A percentile compares a stretch with the other conserved stretches of the same genome.
These are phyloP conservation scores for Cephus pulcher DNA, from an alignment of 2,888 invertebrate genomes.

Conservation along the genomic window DNA sequence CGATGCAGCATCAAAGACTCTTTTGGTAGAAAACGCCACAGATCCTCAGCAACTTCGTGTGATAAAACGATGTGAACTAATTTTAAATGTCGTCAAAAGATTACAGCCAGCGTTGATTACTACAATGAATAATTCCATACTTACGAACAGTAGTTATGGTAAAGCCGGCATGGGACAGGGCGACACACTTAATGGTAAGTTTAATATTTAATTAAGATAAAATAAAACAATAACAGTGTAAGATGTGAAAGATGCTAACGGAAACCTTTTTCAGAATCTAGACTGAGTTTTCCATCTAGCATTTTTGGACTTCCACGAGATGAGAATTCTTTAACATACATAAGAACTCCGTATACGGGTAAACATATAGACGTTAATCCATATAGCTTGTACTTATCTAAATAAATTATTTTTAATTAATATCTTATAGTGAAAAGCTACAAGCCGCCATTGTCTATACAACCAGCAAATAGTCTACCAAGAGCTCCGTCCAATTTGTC, in stretches of 20 bases:
- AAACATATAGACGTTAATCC: constrained; percentile 5
- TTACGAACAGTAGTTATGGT: constrained; percentile 39
- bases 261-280: constrained; percentile 33
- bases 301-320: constrained; percentile 40
- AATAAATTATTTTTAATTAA: constrained; percentile 7
- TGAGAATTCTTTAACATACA: constrained; percentile 47
- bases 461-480: constrained; percentile 51
- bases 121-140: constrained; percentile 53
- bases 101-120: constrained; percentile 53
- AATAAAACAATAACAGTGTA: not conserved
- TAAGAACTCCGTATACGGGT: constrained; percentile 64
- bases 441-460: constrained; percentile 58
- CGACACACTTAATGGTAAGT: constrained; percentile 44
- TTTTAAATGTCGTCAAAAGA: constrained; percentile 57
- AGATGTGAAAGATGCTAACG: not conserved
- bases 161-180: constrained; percentile 45
- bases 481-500: constrained; percentile 51
- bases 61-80: constrained; percentile 60
- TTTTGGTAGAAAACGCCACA: constrained; percentile 52
- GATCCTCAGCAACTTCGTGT: constrained; percentile 60
- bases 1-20: constrained; percentile 54
- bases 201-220: constrained; percentile 1
- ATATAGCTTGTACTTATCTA: not conserved
- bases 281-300: constrained; percentile 40
- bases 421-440: constrained; percentile 52